Conservation (phyloP, 2,888 invertebrate species). For the Plagodis dolabraria region DNA sequence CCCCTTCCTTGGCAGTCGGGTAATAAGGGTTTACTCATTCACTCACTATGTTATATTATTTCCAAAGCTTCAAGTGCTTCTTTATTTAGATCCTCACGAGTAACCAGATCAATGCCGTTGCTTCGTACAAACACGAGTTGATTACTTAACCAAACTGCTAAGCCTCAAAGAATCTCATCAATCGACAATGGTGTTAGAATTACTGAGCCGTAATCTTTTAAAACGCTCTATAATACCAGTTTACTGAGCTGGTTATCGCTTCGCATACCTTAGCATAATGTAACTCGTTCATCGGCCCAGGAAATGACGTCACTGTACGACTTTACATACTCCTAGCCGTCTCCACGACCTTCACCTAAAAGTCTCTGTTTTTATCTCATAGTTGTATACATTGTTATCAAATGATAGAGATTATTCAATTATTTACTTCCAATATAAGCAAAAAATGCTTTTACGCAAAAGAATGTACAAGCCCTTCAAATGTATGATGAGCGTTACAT, state of each 20-base stretch:
- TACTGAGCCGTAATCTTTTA: constrained; percentile 51
- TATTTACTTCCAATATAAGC: too few species aligned
- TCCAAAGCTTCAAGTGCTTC: constrained; percentile 10
- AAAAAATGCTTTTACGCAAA: too few species aligned
- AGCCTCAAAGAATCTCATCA: constrained; percentile 41
- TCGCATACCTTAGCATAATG: constrained; percentile 53
- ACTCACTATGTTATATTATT: constrained; percentile 9
- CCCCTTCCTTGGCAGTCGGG: too few species aligned
- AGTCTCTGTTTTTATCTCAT: constrained; percentile 44
- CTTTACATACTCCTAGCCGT: constrained; percentile 65
- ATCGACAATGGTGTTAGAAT: constrained; percentile 47
- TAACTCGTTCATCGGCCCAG: constrained; percentile 65
- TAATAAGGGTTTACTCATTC: constrained; percentile 4
- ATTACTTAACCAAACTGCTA: constrained; percentile 38
- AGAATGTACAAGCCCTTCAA: too few species aligned
- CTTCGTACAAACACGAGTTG: constrained; percentile 28
- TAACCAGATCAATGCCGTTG: constrained; percentile 28
- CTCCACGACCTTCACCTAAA: constrained; percentile 76
- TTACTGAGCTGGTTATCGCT: constrained; percentile 62
- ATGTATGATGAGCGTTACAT: too few species aligned
- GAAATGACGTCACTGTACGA: constrained; percentile 70
- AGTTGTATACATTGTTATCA: not conserved
- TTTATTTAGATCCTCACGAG: constrained; percentile 24
- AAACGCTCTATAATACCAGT: constrained; percentile 54
- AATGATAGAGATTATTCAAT: too few species aligned